phyloP scores from a whole-genome alignment of 1,140 invertebrate species.

The Trypoxylus dichotomus region DNA sequence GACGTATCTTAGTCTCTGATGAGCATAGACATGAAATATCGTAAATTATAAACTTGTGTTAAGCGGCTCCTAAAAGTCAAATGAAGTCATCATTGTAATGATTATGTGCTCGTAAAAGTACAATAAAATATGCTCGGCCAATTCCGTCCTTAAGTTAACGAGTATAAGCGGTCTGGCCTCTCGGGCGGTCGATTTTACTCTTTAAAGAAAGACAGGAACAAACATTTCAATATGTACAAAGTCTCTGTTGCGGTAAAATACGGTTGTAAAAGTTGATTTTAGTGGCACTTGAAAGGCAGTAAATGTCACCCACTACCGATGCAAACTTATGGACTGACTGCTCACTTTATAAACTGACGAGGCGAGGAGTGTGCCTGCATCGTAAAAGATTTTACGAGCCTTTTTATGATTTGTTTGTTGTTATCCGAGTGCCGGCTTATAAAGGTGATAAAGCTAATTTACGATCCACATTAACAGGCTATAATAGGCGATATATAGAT shows the following conservation, averaged over 20 bases:
- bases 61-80: slow-evolving; percentile 34
- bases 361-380: slow-evolving; percentile 40
- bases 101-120: slow-evolving; percentile 39
- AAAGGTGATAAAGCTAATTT: slow-evolving; percentile 19
- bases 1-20: neutral
- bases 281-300: slow-evolving; percentile 48
- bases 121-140: slow-evolving; percentile 38
- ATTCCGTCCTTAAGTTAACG: slow-evolving; percentile 26
- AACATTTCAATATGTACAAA: slow-evolving; percentile 43
- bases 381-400: slow-evolving; percentile 46
- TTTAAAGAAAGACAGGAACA: slow-evolving; percentile 27
- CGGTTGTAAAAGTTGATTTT: slow-evolving; percentile 48
- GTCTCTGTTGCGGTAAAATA: slow-evolving; percentile 40
- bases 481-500: neutral
- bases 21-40: slow-evolving; percentile 26
- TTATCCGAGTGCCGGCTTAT: slow-evolving; percentile 13
- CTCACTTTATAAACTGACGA: slow-evolving; percentile 40
- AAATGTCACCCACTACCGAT: slow-evolving; percentile 47
- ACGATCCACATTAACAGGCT: neutral
- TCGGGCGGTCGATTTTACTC: slow-evolving; percentile 10
- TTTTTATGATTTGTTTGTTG: slow-evolving; percentile 42
- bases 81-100: slow-evolving; percentile 42
- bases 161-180: slow-evolving; percentile 2
- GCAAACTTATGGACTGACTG: slow-evolving; percentile 38
- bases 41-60: slow-evolving; percentile 29